Evolutionary conservation across 2,797 vertebrate genomes (phyloP).

Genomic region (Sebastes variabilis): DNA sequence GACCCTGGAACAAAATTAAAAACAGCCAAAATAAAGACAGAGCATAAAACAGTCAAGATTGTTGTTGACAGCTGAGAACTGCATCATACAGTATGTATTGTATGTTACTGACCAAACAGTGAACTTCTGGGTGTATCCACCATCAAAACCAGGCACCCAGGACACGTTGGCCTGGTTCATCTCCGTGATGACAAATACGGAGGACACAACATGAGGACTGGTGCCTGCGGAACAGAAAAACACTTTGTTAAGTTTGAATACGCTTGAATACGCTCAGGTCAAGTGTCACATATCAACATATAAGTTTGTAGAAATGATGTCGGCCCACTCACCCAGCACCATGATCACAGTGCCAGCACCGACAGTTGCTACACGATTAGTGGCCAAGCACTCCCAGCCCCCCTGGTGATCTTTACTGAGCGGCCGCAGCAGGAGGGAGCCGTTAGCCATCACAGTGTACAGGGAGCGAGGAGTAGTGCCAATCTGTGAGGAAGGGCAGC

Average conservation of each 20-base stretch:
- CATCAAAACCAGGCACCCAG: conserved; percentile 95
- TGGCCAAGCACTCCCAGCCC: conserved; percentile 90
- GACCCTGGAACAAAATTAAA: conserved; percentile 75
- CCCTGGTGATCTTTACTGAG: conserved; percentile 93
- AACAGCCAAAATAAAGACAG: not conserved
- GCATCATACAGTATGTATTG: not conserved
- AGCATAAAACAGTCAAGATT: not conserved
- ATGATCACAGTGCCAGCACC: conserved; percentile 84
- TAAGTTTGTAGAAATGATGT: not conserved
- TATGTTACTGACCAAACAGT: conserved; percentile 89
- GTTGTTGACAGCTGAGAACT: not conserved
- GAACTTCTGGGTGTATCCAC: conserved; percentile 94
- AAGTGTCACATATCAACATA: not conserved
- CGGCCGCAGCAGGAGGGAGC: conserved; percentile 88
- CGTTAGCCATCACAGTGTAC: conserved; percentile 83
- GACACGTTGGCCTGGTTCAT: conserved; percentile 89
- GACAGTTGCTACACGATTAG: conserved; percentile 89
- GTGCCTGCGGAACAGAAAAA: conserved; percentile 82
- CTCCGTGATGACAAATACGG: conserved; percentile 84
- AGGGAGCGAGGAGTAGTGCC: conserved; percentile 78
- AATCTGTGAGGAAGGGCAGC: conserved; percentile 76
- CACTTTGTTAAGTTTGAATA: not conserved
- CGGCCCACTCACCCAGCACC: conserved; percentile 87
- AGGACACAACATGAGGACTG: conserved; percentile 89
- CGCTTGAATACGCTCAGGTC: not conserved